Percentiles rank a stretch among this genome's conserved stretches.
Evolutionary conservation across 2,113 vertebrate species (phyloP).

Genomic region (Tetrao urogallus): DNA sequence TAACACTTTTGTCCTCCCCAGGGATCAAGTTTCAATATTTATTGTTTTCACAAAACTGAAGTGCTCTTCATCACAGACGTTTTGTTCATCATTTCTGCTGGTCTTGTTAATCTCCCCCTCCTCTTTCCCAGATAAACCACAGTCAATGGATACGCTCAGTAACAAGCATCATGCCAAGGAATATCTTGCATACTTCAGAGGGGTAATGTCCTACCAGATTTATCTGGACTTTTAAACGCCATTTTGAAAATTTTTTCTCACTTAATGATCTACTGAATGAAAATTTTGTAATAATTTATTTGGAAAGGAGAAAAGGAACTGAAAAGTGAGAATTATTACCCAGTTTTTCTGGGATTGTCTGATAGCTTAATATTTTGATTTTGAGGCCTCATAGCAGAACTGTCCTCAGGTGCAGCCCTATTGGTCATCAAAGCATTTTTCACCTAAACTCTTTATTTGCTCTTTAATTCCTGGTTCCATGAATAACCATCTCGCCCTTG

Average conservation of each 20-base stretch:
- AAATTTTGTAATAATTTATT: background rate
- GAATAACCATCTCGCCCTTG: background rate
- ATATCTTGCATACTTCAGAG: background rate
- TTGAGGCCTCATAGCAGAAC: background rate
- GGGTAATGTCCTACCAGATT: background rate
- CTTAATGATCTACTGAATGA: background rate
- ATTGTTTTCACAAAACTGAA: background rate
- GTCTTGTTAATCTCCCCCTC: background rate
- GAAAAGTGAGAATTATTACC: background rate
- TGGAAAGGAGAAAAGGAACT: background rate
- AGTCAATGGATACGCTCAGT: slow-evolving; percentile 7
- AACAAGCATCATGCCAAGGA: background rate
- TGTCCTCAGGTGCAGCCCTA: background rate
- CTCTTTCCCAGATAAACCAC: slow-evolving; percentile 41
- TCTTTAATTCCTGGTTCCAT: background rate
- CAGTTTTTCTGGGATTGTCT: background rate
- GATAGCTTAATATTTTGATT: background rate
- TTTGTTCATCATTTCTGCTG: slow-evolving; percentile 41
- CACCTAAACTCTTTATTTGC: background rate
- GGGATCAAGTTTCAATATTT: background rate
- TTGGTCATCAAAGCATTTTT: background rate
- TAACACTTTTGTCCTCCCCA: background rate
- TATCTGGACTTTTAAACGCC: background rate
- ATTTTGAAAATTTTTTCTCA: background rate
- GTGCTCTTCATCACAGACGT: background rate